Base-by-base conservation (phyloP, 2,797 vertebrate genomes). In the Sarcophilus harrisii region DNA sequence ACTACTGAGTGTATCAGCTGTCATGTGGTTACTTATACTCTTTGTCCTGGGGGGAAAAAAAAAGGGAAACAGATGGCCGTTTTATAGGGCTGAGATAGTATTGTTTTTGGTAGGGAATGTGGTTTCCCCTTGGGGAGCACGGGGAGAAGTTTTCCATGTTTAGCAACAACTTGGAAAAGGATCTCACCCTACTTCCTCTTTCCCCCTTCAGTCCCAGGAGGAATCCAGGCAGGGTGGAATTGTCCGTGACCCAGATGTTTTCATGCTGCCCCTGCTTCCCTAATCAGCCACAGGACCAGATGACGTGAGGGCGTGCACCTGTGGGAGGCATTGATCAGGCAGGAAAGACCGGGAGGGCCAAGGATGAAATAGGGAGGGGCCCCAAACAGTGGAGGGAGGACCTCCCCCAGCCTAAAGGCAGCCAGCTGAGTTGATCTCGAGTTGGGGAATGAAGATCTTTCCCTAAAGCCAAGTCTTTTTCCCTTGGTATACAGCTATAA, bases 61-160 rank as follows among this genome's bases (percentile, higher is more conserved):
- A 93, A 66, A n/a, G 93, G 97, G 96, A 91, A 92, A 29, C 59
- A 92, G 97, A 96, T 97, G 91, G 96, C 52, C 27, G n/a, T 94
- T 92, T 96, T 93, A 96, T 90, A 60, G 92, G 92, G 95, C 91
- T 90, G 93, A 58, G 96, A 95, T 93, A 93, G 96, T 4, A 96
- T 97, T 97, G 97, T 97, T 94, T 89, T 32, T 49, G 81, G 21
- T 14, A 38, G 73, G 90, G 73, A 91, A 92, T 96, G 94, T 52
- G 91, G 27, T 45, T 11, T 95, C 58, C 95, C 93, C 94, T 18
- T 90, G 66, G 97, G 96, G 94, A 94, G 1, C 32, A 0, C 28
- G 87, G 52, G 94, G 49, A 90, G 81, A 93, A 10, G 93, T 90
- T 59, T 59, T 59, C 54, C 14, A 91, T 55, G 57, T 29, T 81